Conservation (phyloP, 2,888 invertebrate genomes). For the Ceriagrion tenellum region DNA sequence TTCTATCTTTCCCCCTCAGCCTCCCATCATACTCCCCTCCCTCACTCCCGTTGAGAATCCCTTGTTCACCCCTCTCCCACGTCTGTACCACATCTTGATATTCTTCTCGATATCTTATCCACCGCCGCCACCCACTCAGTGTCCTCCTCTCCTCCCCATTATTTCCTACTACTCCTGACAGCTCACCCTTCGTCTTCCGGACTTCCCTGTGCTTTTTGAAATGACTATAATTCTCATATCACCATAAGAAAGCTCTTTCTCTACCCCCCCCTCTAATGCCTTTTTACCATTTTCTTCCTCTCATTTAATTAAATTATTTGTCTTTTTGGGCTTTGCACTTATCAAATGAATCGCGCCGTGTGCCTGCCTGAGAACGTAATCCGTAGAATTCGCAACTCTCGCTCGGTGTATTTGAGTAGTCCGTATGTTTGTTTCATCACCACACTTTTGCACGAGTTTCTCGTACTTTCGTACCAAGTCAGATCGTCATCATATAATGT, state of each 20-base stretch:
- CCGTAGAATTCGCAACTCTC: too few species aligned
- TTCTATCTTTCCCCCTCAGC: not conserved
- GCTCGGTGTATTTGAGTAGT: too few species aligned
- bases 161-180: not conserved
- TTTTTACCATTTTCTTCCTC: not conserved
- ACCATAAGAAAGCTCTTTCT: not conserved
- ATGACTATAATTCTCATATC: not conserved
- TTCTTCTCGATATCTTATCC: not conserved
- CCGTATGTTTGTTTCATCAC: too few species aligned
- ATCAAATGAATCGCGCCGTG: not conserved
- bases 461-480: too few species aligned
- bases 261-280: not conserved
- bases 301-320: slow-evolving; percentile 1
- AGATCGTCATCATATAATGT: too few species aligned
- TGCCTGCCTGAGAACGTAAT: too few species aligned
- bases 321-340: not conserved
- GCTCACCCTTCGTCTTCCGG: not conserved
- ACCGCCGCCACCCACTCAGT: not conserved
- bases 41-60: not conserved
- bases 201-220: not conserved
- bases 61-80: not conserved
- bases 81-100: slow-evolving; percentile 47
- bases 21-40: not conserved
- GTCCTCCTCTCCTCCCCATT: not conserved
- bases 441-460: too few species aligned